These are phyloP conservation scores for Lophochroa leadbeateri DNA, from an alignment of 2,113 vertebrate species.

Conservation along the genomic window DNA sequence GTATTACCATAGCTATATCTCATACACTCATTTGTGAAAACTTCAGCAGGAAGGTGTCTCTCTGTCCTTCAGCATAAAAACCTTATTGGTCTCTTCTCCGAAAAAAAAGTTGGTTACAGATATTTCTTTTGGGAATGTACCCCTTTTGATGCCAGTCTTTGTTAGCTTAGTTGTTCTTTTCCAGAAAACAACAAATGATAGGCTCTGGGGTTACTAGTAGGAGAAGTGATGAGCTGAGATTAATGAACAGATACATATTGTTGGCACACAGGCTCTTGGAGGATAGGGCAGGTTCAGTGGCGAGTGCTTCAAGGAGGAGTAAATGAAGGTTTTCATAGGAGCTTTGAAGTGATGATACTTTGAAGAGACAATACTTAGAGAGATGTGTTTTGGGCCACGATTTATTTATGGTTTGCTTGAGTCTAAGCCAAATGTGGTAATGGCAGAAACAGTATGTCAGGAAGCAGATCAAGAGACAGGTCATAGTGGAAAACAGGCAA, in stretches of 20 bases:
- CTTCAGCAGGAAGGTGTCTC: neutral
- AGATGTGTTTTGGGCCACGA: neutral
- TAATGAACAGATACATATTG: neutral
- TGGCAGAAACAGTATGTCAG: neutral
- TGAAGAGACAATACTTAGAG: neutral
- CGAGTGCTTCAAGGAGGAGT: neutral
- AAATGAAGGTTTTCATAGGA: neutral
- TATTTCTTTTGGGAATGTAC: neutral
- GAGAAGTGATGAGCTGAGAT: neutral
- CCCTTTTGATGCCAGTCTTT: neutral
- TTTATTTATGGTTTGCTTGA: constrained; percentile 14
- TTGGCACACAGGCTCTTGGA: neutral
- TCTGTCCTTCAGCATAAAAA: neutral
- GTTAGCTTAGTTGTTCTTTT: neutral
- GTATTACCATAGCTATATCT: neutral
- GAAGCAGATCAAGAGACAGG: neutral
- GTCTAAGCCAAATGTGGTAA: neutral
- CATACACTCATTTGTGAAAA: neutral
- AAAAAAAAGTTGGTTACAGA: neutral
- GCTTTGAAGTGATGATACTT: neutral
- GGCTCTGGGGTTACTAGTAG: neutral
- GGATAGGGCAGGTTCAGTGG: neutral
- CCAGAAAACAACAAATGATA: neutral
- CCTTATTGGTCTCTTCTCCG: neutral
- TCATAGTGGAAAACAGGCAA: neutral